Base-by-base conservation (phyloP, 2,113 vertebrate genomes). In the Prinia subflava region DNA sequence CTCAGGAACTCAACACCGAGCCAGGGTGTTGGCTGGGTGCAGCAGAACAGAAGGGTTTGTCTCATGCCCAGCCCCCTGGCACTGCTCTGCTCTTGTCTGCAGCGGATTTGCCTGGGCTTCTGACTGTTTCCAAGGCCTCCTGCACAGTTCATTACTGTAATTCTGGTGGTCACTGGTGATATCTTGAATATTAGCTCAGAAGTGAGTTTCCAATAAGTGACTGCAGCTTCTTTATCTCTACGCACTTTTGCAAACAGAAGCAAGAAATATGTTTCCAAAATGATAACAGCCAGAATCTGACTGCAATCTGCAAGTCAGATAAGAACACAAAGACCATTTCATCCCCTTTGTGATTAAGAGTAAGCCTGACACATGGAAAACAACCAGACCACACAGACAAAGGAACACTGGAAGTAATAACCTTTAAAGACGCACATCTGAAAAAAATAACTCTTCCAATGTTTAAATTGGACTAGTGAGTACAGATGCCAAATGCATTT, bases 401-500 rank as follows among this genome's bases (percentile, higher is more conserved):
- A 95, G 92, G 64, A 94, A 79, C 73, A 50, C 19, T 65, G 88
- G 73, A 93, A 96, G 94, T 75, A 95, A 89, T 84, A 95, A 93
- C 73, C 90, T 92, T 95, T 96, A 90, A 95, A 96, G 83, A 73
- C 47, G 41, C 76, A 93, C 83, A 95, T 87, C 70, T 93, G 94
- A 88, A 77, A 83, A 90, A 95, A 94, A 83, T n/a, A 93, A 46
- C 53, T 89, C 76, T 76, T 92, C 57, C 56, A 67, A 14, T 89
- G 70, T 95, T 94, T 91, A 79, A 95, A 88, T 83, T 89, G 87
- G 78, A 77, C 56, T 70, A 56, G 85, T 23, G 25, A 95, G 53
- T 92, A 53, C 77, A 91, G 94, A 94, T 91, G 86, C 90, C 87
- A 90, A 97, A 91, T 78, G 87, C 87, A 92, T 96, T 96, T 97